Conservation (phyloP, 2,113 vertebrate species). For the Pithys albifrons region DNA sequence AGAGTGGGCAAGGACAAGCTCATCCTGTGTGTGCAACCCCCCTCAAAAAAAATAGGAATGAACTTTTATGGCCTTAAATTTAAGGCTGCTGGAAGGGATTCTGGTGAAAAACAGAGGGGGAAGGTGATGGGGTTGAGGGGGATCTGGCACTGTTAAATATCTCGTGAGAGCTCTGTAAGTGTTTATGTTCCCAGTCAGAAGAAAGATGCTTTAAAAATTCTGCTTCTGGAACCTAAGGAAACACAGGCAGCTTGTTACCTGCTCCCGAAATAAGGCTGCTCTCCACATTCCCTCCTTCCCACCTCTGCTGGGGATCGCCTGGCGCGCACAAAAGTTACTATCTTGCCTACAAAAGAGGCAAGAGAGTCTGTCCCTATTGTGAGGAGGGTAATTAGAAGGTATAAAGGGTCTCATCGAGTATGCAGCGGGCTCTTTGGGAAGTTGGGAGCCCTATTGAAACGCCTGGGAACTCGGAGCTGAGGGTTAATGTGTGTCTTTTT, state of each 20-base stretch:
- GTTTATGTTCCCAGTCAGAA: fast-evolving
- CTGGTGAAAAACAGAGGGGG: neutral
- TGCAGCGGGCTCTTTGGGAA: constrained; percentile 87
- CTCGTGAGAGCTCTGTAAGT: neutral
- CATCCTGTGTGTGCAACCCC: no score
- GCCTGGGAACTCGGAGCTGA: constrained; percentile 82
- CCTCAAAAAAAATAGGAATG: neutral
- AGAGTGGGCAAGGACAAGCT: neutral
- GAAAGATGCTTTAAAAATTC: neutral
- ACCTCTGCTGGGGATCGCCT: neutral
- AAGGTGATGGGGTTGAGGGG: neutral
- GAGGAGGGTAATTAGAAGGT: constrained; percentile 87
- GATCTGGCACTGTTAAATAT: neutral
- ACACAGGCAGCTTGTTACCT: neutral
- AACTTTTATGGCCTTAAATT: neutral
- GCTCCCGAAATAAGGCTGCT: neutral
- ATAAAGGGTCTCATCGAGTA: constrained; percentile 88
- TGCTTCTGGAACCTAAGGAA: neutral
- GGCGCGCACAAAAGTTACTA: neutral
- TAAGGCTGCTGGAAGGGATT: neutral
- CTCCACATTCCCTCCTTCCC: fast-evolving
- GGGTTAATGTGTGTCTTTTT: constrained; percentile 86
- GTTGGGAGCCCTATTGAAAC: constrained; percentile 82
- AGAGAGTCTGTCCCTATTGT: constrained; percentile 76
- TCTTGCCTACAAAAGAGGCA: constrained; percentile 56